Percentiles rank a stretch among this genome's conserved stretches.
These are phyloP conservation scores for Protobothrops flavoviridis DNA, from an alignment of 2,113 vertebrate species.

Conservation along the genomic window DNA sequence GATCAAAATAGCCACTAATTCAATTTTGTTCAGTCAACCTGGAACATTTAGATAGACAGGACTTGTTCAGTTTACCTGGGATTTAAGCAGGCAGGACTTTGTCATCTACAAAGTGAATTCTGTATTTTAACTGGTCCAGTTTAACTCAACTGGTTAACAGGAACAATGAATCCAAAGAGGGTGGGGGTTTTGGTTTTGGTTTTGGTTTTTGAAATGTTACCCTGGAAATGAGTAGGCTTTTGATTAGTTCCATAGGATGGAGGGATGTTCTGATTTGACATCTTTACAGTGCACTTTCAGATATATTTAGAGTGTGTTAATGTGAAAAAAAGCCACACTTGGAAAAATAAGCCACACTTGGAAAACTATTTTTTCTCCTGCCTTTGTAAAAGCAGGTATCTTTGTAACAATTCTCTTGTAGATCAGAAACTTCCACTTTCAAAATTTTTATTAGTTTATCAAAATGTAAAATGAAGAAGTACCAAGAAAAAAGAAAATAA, in stretches of 20 bases:
- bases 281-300: slow-evolving; percentile 60
- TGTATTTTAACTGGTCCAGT: not conserved
- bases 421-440: slow-evolving; percentile 62
- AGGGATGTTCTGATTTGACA: slow-evolving; percentile 55
- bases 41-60: not conserved
- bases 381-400: not conserved
- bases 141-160: not conserved
- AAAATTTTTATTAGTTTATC: not conserved
- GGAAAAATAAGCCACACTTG: not conserved
- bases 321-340: slow-evolving; percentile 24
- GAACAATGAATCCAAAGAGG: not conserved
- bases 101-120: slow-evolving; percentile 34
- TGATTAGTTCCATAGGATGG: slow-evolving; percentile 53
- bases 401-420: not conserved
- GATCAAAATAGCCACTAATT: slow-evolving; percentile 45
- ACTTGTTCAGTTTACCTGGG: not conserved
- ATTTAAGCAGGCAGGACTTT: slow-evolving; percentile 51
- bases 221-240: not conserved
- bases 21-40: slow-evolving; percentile 13
- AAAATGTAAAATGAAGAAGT: not conserved
- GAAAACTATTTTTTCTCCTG: not conserved
- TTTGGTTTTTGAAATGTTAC: not conserved
- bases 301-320: slow-evolving; percentile 46
- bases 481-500: not conserved
- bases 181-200: too few relatives aligned